Evolutionary conservation across 2,797 vertebrate genomes (phyloP), one percentile per base, ranked within the genome.

Genomic region (Mormyrops attenuatus): DNA sequence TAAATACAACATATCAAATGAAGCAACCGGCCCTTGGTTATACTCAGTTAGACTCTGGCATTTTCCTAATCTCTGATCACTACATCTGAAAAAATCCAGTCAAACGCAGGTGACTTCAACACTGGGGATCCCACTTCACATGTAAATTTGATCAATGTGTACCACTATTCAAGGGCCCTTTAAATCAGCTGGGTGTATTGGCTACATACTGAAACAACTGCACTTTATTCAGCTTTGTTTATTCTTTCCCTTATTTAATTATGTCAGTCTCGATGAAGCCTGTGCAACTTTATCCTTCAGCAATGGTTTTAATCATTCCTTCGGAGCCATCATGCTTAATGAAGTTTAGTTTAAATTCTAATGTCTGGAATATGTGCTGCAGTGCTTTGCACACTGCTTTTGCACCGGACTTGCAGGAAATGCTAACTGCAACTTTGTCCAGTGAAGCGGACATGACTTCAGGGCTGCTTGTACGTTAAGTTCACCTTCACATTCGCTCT

Each of bases 231-330:
- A 52, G 22, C 85, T 41, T 55, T 87, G 50, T 87, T 57, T 87
- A 26, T 87, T 34, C 38, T 55, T n/a, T 4, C 13, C 38, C 44
- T n/a, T 6, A 82, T 88, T 90, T 85, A 90, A 88, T 90, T 90
- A 63, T 73, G 38, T 49, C 44, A 47, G 41, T 88, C 20, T 85
- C n/a, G 41, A 85, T 55, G 77, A 55, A 77, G 69, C 69, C 34
- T 77, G 69, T 20, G 34, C 69, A 77, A 77, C 15, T 41, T 15
- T 77, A 41, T 41, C 69, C 34, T 77, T 77, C 69, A 41, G 69
- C 34, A 41, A 41, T 77, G 49, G 53, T 88, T 90, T 90, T 69
- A 90, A 85, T 90, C 85, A 87, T 85, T 52, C 88, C 85, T 88
- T 50, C 66, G 9, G 49, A 88, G 87, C 82, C 52, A 34, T 85